Evolutionary conservation across 2,888 invertebrate species (phyloP).

Genomic region (Acleris emargana): DNA sequence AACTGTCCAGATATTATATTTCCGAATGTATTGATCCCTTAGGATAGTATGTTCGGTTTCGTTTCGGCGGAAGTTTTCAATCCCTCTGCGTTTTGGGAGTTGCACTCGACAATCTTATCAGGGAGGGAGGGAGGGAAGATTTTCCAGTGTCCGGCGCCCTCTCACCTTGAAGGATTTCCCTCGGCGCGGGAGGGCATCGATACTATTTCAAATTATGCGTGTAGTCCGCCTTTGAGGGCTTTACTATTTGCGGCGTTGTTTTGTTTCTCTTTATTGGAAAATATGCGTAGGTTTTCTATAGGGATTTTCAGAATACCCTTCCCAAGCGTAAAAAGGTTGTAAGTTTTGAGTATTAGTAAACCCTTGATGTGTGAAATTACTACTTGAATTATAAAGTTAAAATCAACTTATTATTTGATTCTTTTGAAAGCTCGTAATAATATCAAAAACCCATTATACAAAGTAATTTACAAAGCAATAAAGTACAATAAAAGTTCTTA

Average conservation of each 20-base stretch:
- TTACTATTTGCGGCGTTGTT: conserved; percentile 53
- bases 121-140: conserved; percentile 70
- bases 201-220: conserved; percentile 79
- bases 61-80: conserved; percentile 80
- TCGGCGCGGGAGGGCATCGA: conserved; percentile 60
- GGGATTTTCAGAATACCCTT: conserved; percentile 15
- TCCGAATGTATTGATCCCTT: conserved; percentile 79
- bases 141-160: conserved; percentile 78
- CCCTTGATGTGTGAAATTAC: neutral
- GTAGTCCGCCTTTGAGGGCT: conserved; percentile 64
- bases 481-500: conserved; percentile 64
- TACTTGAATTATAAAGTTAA: neutral
- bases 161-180: conserved; percentile 79
- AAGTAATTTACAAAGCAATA: conserved; percentile 43
- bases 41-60: conserved; percentile 78
- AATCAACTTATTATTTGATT: neutral
- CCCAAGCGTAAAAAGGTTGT: too few species aligned
- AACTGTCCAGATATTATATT: conserved; percentile 79
- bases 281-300: conserved; percentile 24
- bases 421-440: neutral
- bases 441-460: conserved; percentile 14
- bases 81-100: conserved; percentile 81
- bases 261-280: conserved; percentile 31
- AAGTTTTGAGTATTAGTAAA: neutral
- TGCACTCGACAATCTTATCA: conserved; percentile 84